Evolutionary conservation across 2,113 vertebrate species (phyloP), one percentile per base, ranked within the genome.

Genomic region (Pardalotus punctatus): DNA sequence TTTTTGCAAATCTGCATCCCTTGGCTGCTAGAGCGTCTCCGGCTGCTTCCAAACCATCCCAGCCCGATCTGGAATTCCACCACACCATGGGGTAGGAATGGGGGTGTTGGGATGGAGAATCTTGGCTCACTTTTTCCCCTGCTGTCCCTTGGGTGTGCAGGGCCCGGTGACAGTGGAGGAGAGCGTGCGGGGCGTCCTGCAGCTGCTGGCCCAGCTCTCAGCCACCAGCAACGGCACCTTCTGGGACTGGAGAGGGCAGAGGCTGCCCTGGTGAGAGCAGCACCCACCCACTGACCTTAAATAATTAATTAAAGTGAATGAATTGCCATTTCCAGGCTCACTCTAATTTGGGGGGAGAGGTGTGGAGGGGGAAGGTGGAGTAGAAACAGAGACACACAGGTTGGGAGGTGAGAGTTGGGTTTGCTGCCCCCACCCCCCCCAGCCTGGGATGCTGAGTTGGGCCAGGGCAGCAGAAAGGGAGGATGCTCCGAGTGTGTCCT

Each of bases 241-340:
- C 93, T 95, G 95, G 92, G 74, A 96, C 78, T 97, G 95, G 96
- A 54, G 66, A 84, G 96, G 96, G 10, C 92, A 89, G 78, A 94
- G 48, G 43, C 84, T 97, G 69, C 95, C 96, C 43, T 95, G 95
- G 96, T 96, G 84, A 97, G 38, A 38, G 47, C 65, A 50, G 36
- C 3, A 1, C 33, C 38, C 2, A 0, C 27, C 23, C 6, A 1
- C 33, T 4, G 18, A 24, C 18, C 35, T 43, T 76, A 69, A 69
- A 45, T 61, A 61, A 12, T 92, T 47, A 42, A 90, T 90, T 70
- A 95, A 96, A 96, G 40, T 21, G 10, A 45, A 66, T 38, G 5
- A 38, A 76, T n/a, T 47, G 31, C 6, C 12, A 10, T 69, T 43
- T 60, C 42, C 45, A 73, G 83, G 50, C 54, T 88, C 3, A 0